Evolutionary conservation across 2,888 invertebrate species (phyloP), one percentile per base, ranked within the genome.

Genomic region (Steromphala cineraria): DNA sequence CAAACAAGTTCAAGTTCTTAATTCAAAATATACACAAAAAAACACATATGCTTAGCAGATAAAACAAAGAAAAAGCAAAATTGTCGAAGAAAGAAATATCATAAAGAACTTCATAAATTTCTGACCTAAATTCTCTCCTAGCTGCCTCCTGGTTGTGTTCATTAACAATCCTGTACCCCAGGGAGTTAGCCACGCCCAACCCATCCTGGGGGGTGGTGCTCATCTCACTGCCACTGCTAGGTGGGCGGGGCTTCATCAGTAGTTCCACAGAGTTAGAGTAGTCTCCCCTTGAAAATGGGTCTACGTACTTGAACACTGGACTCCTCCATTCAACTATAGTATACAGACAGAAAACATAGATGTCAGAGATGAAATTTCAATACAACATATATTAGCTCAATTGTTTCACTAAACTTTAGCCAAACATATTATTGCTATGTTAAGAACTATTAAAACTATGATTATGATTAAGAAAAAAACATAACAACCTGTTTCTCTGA

Each of bases 261-360:
- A 84, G 81, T 36, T 86, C 86, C 28, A 91, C 90, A 40, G 87
- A 87, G 78, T 87, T 85, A 31, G 88, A 82, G 81, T 88, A 86
- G 80, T 89, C 84, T 77, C 87, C 87, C 71, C 88, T 89, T n/a
- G 90, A 88, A 81, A 85, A 87, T 0, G 87, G 87, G 77, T 91
- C 91, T 71, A 91, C 90, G 87, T 86, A 89, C 75, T 85, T 89
- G 82, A 90, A 91, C 17, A 86, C 85, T 28, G 90, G 87, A 76
- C 88, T 89, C 17, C 88, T 82, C 91, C 91, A 91, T 67, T 90
- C 90, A 81, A 84, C 90, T 90, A 82, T 17, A n/a, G n/a, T n/a
- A n/a, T n/a, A n/a, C n/a, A 67, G 71, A 78, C 46, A 46, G 46
- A 13, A 46, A 5, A 46, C 46, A 46, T 46, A 13, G 13, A 75